A percentile compares a stretch with the other conserved stretches of the same genome.
phyloP scores from a whole-genome alignment of 2,113 vertebrate species.

The Hippocampus comes region DNA sequence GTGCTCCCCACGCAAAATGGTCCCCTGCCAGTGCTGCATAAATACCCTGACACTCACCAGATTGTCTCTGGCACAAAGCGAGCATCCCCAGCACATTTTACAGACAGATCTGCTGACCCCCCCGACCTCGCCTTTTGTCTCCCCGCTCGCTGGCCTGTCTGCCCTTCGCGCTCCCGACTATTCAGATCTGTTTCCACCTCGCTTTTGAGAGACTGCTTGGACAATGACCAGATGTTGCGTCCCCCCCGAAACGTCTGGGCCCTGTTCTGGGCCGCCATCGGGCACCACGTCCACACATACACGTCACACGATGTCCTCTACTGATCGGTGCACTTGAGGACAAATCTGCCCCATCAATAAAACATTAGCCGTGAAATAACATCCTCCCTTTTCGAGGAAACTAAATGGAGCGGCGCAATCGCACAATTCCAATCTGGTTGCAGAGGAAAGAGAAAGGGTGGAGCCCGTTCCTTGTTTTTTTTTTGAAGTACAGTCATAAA shows the following conservation, averaged over 20 bases:
- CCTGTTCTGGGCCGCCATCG: not conserved
- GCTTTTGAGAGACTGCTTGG: not conserved
- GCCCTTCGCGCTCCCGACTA: no score
- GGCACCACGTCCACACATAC: not conserved
- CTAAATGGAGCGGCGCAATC: constrained; percentile 37
- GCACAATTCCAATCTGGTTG: constrained; percentile 33
- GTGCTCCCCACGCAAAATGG: no score
- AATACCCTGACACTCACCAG: no score
- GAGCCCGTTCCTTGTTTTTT: constrained; percentile 64
- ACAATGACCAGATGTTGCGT: not conserved
- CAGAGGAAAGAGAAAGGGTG: constrained; percentile 59
- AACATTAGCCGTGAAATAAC: constrained; percentile 31
- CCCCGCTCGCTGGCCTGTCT: no score
- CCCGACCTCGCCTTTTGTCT: no score
- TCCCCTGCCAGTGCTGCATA: no score
- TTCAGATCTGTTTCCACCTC: not conserved
- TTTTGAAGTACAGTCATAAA: constrained; percentile 49
- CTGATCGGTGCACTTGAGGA: constrained; percentile 8
- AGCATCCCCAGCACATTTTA: not conserved
- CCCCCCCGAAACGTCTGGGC: not conserved
- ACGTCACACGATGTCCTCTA: no score
- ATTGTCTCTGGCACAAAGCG: no score
- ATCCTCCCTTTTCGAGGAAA: constrained; percentile 36
- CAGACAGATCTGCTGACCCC: not conserved
- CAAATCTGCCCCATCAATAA: constrained; percentile 33